Conservation (phyloP, 2,113 vertebrate species). For the Zosterops pallidus region DNA sequence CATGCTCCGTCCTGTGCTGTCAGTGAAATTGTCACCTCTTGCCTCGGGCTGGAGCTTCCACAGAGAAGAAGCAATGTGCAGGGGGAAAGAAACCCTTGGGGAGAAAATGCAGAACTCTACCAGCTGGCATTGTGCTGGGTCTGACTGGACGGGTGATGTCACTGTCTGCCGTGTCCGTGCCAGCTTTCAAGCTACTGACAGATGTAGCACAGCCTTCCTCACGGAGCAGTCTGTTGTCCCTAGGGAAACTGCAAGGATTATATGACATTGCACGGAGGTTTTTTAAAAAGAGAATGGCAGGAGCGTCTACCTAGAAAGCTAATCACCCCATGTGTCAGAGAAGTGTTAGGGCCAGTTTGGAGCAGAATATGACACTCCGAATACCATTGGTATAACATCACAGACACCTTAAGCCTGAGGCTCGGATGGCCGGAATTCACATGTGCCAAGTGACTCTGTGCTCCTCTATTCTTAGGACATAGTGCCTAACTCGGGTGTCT, state of each 20-base stretch:
- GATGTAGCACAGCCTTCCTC: neutral
- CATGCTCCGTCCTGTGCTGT: neutral
- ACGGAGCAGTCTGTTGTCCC: neutral
- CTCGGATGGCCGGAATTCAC: neutral
- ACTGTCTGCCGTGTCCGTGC: neutral
- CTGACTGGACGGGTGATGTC: rapidly evolving
- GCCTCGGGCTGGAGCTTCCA: rapidly evolving
- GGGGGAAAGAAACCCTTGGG: neutral
- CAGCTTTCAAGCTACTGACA: neutral
- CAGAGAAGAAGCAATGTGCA: neutral
- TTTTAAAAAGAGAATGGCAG: neutral
- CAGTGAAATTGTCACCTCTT: neutral
- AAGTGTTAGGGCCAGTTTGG: neutral
- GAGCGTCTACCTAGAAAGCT: neutral
- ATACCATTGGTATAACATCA: neutral
- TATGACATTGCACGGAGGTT: neutral
- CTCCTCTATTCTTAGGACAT: neutral
- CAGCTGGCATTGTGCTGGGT: neutral
- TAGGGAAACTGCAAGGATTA: neutral
- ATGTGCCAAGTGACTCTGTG: rapidly evolving
- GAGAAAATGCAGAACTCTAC: neutral
- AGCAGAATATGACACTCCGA: neutral
- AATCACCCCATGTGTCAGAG: neutral
- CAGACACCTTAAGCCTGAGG: neutral
- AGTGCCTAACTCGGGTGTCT: too few relatives aligned